Evolutionary conservation across 2,888 invertebrate genomes (phyloP).

Genomic region (Torymus tubicola): DNA sequence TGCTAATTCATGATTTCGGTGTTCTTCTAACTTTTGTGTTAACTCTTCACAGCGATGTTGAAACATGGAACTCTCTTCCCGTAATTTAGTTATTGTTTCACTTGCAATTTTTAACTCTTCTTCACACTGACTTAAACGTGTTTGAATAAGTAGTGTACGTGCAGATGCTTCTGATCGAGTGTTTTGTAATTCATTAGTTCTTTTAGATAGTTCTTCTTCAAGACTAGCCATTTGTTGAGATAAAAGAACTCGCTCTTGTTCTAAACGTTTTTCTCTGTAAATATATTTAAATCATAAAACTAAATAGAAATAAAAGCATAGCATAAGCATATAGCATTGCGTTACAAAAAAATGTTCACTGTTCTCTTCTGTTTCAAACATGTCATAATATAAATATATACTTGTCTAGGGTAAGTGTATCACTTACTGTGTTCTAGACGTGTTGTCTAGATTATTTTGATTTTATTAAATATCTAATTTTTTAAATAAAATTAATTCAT

Average conservation of each 20-base stretch:
- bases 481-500: no score
- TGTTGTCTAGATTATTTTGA: no score
- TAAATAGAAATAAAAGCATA: not conserved
- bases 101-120: slow-evolving; percentile 88
- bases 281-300: slow-evolving; percentile 6
- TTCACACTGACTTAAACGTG: slow-evolving; percentile 85
- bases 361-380: no score
- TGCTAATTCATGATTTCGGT: slow-evolving; percentile 71
- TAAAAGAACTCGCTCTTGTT: slow-evolving; percentile 87
- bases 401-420: no score
- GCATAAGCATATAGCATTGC: slow-evolving; percentile 9
- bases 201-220: slow-evolving; percentile 86
- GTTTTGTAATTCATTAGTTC: slow-evolving; percentile 87
- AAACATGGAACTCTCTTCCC: slow-evolving; percentile 84
- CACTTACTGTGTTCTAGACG: no score
- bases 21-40: slow-evolving; percentile 79
- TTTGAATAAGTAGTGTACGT: slow-evolving; percentile 83
- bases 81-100: slow-evolving; percentile 83
- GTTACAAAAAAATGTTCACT: no score
- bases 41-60: slow-evolving; percentile 86
- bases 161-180: slow-evolving; percentile 85
- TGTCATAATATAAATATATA: no score
- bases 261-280: slow-evolving; percentile 85
- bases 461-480: no score
- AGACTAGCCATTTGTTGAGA: slow-evolving; percentile 88